Conservation (phyloP, 2,888 invertebrate species). For the Yponomeuta malinellus region DNA sequence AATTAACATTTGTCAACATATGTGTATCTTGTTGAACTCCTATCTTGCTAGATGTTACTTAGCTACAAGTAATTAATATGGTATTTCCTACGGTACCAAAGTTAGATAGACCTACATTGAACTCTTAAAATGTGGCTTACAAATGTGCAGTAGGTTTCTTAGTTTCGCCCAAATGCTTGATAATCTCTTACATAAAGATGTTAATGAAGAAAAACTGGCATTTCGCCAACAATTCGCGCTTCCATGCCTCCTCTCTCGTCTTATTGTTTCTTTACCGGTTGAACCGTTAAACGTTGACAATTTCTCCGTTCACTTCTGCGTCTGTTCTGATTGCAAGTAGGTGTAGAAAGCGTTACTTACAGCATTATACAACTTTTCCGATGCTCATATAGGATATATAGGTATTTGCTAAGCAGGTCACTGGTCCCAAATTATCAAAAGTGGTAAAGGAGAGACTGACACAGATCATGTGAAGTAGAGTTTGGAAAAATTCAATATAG, state of each 20-base stretch:
- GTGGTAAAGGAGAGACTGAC: no score
- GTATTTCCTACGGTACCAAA: no score
- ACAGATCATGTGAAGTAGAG: no score
- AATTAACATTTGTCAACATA: not conserved
- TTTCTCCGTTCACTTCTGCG: slow-evolving; percentile 67
- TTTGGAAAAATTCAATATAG: no score
- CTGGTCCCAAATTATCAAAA: no score
- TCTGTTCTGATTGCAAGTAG: slow-evolving; percentile 52
- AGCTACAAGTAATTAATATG: no score
- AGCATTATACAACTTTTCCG: slow-evolving; percentile 53
- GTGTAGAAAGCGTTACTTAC: slow-evolving; percentile 61
- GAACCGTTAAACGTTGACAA: slow-evolving; percentile 55
- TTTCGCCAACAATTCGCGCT: slow-evolving; percentile 10
- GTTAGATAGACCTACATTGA: not conserved
- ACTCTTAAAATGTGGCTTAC: not conserved
- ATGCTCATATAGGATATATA: not conserved
- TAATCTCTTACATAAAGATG: not conserved
- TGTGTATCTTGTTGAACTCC: not conserved
- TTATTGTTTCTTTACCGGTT: slow-evolving; percentile 36
- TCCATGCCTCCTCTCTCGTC: slow-evolving; percentile 11
- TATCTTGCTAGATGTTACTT: no score
- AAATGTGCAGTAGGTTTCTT: not conserved
- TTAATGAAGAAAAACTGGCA: not conserved
- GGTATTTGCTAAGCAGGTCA: not conserved
- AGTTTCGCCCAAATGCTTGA: not conserved